Evolutionary conservation across 2,113 vertebrate genomes (phyloP).

Genomic region (Lampris incognitus): DNA sequence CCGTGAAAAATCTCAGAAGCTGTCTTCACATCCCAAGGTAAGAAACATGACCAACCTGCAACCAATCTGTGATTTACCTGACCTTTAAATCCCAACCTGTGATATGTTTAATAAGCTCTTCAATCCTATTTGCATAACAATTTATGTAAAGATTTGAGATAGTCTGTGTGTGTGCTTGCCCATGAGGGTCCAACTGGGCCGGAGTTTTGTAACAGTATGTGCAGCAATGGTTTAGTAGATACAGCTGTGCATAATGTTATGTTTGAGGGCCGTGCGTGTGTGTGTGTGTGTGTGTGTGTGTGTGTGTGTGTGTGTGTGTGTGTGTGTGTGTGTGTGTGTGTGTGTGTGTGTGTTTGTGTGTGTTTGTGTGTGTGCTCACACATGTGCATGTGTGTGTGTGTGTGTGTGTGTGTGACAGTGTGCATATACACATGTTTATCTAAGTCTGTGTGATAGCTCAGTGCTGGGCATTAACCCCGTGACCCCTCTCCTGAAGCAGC

Average conservation of each 20-base stretch:
- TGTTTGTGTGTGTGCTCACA: background rate
- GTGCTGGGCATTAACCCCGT: slow-evolving; percentile 19
- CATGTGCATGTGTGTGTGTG: too few relatives aligned
- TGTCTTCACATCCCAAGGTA: slow-evolving; percentile 68
- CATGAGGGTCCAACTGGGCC: too few relatives aligned
- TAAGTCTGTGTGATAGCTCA: background rate
- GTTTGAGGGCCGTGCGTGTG: background rate
- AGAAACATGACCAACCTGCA: slow-evolving; percentile 36
- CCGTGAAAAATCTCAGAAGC: slow-evolving; percentile 28
- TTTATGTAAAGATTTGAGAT: too few relatives aligned
- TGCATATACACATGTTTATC: background rate
- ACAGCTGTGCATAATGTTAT: too few relatives aligned
- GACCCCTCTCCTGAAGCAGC: slow-evolving; percentile 82
- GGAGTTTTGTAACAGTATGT: too few relatives aligned
- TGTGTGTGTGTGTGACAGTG: background rate
- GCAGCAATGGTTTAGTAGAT: too few relatives aligned
- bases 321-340: background rate
- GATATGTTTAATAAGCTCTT: background rate
- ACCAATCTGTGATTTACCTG: background rate
- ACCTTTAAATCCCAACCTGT: slow-evolving; percentile 13
- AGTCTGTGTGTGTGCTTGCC: too few relatives aligned
- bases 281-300: background rate
- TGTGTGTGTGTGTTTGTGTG: background rate
- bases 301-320: background rate
- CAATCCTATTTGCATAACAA: background rate